Conservation (phyloP, 2,797 vertebrate genomes). For the Falco novaeseelandiae region DNA sequence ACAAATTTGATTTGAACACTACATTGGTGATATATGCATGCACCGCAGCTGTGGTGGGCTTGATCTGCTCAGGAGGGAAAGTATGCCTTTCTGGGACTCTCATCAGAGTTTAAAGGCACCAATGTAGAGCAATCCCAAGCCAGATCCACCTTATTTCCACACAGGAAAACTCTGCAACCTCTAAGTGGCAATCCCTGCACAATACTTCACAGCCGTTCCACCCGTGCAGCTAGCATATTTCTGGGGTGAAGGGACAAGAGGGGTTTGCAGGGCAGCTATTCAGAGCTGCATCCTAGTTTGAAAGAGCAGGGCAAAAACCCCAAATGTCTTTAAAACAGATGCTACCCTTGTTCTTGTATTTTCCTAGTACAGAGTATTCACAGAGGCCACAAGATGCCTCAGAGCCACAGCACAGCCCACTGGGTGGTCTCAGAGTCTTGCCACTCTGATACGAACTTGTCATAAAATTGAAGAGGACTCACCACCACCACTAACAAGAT, state of each 20-base stretch:
- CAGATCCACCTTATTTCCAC: background rate
- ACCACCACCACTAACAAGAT: background rate
- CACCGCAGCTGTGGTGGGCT: background rate
- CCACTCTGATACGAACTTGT: background rate
- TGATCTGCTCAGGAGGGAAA: background rate
- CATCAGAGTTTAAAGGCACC: background rate
- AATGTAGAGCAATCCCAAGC: background rate
- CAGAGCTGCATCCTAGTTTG: background rate
- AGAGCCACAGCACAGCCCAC: background rate
- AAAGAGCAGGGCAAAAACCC: background rate
- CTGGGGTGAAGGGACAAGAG: background rate
- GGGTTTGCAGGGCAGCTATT: background rate
- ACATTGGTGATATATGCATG: fast-evolving
- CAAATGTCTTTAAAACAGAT: background rate
- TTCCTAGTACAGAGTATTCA: background rate
- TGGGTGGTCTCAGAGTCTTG: background rate
- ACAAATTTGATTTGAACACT: background rate
- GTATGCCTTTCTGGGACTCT: background rate
- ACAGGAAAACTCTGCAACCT: background rate
- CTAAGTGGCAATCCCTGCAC: background rate
- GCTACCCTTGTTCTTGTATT: background rate
- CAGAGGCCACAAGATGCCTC: background rate
- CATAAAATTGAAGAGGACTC: background rate
- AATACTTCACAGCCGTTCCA: background rate
- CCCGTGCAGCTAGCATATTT: background rate